Evolutionary conservation across 1,140 invertebrate genomes (phyloP).

Genomic region (Zaprionus davidi): DNA sequence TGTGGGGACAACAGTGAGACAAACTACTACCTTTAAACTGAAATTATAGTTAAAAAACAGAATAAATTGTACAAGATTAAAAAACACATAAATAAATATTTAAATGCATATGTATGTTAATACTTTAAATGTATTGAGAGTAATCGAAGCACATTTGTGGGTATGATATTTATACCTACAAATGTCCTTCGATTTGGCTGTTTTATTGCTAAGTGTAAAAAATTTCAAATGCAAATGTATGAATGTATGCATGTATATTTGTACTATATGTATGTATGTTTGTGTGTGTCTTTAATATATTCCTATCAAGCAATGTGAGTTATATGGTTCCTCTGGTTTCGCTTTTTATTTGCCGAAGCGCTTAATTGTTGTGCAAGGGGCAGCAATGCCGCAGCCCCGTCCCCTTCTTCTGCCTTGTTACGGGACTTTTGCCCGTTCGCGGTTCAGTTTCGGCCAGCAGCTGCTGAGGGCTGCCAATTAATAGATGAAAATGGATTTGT

Average conservation of each 20-base stretch:
- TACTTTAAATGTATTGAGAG: too few relatives aligned
- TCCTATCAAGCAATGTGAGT: conserved; percentile 1
- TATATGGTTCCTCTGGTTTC: conserved; percentile 14
- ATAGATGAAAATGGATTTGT: conserved; percentile 79
- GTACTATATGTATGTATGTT: not conserved
- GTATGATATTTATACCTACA: not conserved
- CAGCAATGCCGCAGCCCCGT: conserved; percentile 3
- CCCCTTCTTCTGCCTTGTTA: conserved; percentile 16
- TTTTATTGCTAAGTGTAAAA: not conserved
- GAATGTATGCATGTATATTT: not conserved
- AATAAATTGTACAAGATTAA: too few relatives aligned
- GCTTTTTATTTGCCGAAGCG: conserved; percentile 75
- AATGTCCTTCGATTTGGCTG: not conserved
- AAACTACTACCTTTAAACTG: too few relatives aligned
- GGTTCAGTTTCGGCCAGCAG: conserved; percentile 36
- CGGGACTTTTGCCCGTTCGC: not conserved
- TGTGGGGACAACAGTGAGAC: not conserved
- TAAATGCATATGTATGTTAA: too few relatives aligned
- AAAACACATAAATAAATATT: too few relatives aligned
- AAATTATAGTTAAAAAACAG: too few relatives aligned
- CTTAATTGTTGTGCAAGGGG: conserved; percentile 67
- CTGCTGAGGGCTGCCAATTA: conserved; percentile 72
- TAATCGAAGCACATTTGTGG: too few relatives aligned
- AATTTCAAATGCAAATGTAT: too few relatives aligned
- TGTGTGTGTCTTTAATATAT: not conserved